Conservation (phyloP, 2,797 vertebrate species). For the Amazona finschi region DNA sequence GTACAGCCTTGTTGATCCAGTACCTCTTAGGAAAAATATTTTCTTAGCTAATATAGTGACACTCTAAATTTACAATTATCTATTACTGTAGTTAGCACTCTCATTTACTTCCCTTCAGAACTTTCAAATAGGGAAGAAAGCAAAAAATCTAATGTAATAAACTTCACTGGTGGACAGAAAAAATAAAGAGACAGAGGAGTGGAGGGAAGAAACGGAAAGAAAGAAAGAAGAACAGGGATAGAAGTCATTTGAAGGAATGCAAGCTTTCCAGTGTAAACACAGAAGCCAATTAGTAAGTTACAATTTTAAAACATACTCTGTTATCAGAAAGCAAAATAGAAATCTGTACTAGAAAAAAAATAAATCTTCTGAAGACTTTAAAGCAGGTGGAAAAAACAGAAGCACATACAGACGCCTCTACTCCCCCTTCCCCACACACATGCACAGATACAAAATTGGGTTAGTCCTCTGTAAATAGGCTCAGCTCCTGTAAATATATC, state of each 20-base stretch:
- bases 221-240: neutral
- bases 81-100: neutral
- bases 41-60: neutral
- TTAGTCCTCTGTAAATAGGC: slow-evolving; percentile 47
- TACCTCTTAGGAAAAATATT: neutral
- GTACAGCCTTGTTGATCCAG: neutral
- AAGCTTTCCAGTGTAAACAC: slow-evolving; percentile 18
- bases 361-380: neutral
- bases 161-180: neutral
- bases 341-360: neutral
- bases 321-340: neutral
- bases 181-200: neutral
- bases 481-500: slow-evolving; percentile 45
- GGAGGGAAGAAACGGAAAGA: neutral
- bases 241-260: slow-evolving; percentile 1
- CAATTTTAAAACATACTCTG: slow-evolving; percentile 11
- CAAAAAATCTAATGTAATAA: neutral
- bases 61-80: neutral
- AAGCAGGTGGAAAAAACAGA: neutral
- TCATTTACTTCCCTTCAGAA: slow-evolving; percentile 11
- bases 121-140: slow-evolving; percentile 1
- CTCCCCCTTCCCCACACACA: neutral
- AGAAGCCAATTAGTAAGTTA: slow-evolving; percentile 14
- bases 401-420: neutral
- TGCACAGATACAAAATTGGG: neutral